Evolutionary conservation across 2,113 vertebrate species (phyloP).

Genomic region (Caracal caracal): DNA sequence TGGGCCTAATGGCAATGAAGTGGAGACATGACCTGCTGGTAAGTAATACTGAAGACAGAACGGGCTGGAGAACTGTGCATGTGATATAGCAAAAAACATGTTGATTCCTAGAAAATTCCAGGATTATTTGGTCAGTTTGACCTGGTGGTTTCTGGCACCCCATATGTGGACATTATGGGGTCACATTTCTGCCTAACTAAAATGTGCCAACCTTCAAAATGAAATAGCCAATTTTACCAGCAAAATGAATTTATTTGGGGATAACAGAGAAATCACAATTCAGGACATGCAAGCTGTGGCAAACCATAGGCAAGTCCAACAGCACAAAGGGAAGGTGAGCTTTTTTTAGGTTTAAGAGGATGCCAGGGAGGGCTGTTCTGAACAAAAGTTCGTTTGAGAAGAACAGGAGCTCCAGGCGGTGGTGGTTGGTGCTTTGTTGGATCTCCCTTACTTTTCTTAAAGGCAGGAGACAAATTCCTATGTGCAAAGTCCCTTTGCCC

Average conservation of each 20-base stretch:
- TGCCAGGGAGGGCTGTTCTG: not conserved
- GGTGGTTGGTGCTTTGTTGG: not conserved
- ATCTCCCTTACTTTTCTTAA: not conserved
- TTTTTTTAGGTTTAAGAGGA: not conserved
- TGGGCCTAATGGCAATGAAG: not conserved
- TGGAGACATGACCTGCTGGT: not conserved
- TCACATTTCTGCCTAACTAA: not conserved
- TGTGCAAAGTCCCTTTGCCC: not conserved
- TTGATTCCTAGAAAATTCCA: not conserved
- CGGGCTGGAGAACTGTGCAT: not conserved
- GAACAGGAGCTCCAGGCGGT: not conserved
- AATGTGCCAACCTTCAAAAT: not conserved
- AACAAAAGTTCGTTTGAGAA: not conserved
- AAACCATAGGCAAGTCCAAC: not conserved
- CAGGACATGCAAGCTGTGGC: not conserved
- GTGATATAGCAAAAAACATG: not conserved
- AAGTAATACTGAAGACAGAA: not conserved
- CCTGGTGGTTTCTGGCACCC: not conserved
- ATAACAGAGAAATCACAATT: not conserved
- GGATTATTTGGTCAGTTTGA: not conserved
- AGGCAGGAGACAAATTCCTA: not conserved
- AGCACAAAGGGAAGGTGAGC: not conserved
- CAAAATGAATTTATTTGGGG: not conserved
- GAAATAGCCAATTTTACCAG: not conserved
- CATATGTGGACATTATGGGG: not conserved